Evolutionary conservation across 2,888 invertebrate species (phyloP).

Genomic region (Odontocolon sp.): DNA sequence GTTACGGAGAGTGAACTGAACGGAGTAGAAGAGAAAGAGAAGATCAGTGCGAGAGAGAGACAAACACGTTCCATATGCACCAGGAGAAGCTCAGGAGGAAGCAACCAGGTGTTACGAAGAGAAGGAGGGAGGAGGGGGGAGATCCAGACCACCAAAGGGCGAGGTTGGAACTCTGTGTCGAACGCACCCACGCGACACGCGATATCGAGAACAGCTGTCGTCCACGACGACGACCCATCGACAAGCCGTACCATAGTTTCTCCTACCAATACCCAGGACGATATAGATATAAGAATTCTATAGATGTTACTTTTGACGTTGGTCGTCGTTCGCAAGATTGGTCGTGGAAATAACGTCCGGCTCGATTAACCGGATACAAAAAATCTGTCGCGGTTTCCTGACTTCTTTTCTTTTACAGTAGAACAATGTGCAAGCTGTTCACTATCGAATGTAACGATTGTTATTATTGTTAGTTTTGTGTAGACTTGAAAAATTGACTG

Average conservation of each 20-base stretch:
- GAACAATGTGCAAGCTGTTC: not conserved
- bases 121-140: not conserved
- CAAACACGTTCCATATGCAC: slow-evolving; percentile 66
- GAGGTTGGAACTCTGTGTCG: slow-evolving; percentile 29
- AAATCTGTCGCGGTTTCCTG: slow-evolving; percentile 13
- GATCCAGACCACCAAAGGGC: slow-evolving; percentile 45
- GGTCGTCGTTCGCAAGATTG: not conserved
- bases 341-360: slow-evolving; percentile 27
- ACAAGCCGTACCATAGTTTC: slow-evolving; percentile 21
- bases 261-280: too few species aligned
- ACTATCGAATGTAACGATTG: not conserved
- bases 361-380: not conserved
- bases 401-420: too few species aligned
- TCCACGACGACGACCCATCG: slow-evolving; percentile 47
- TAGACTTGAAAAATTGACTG: too few species aligned
- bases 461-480: not conserved
- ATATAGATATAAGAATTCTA: too few species aligned
- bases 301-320: not conserved
- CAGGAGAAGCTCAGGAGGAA: slow-evolving; percentile 48
- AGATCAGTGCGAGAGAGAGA: slow-evolving; percentile 22
- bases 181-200: slow-evolving; percentile 68
- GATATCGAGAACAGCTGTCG: slow-evolving; percentile 71
- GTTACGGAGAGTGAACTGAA: slow-evolving; percentile 24
- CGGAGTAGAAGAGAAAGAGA: slow-evolving; percentile 1
- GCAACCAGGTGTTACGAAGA: slow-evolving; percentile 70